phyloP scores from a whole-genome alignment of 1,140 invertebrate species.

The Dendroctonus ponderosae region DNA sequence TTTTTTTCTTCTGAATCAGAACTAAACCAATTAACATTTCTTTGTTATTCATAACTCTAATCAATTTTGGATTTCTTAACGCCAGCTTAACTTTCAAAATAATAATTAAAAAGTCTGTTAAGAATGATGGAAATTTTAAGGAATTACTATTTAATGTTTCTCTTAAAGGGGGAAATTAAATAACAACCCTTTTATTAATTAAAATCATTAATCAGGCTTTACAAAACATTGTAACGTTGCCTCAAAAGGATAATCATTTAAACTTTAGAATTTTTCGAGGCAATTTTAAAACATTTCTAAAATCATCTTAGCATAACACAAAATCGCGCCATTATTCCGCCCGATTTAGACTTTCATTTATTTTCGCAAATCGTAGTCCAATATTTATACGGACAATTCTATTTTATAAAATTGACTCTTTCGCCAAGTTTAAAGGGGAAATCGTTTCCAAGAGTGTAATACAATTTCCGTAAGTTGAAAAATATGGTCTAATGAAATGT shows the following conservation, averaged over 20 bases:
- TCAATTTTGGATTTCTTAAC: no score
- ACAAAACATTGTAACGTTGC: slow-evolving; percentile 1
- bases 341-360: slow-evolving; percentile 18
- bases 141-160: no score
- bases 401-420: slow-evolving; percentile 22
- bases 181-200: slow-evolving; percentile 4
- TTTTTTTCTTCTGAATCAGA: no score
- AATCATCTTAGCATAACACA: slow-evolving; percentile 13
- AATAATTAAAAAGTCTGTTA: no score
- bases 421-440: slow-evolving; percentile 8
- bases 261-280: slow-evolving; percentile 2
- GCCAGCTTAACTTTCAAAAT: no score
- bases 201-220: slow-evolving; percentile 1
- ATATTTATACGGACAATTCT: slow-evolving; percentile 23
- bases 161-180: no score
- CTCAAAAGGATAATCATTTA: slow-evolving; percentile 8
- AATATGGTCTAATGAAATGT: slow-evolving; percentile 16
- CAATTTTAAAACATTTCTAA: slow-evolving; percentile 16
- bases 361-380: slow-evolving; percentile 15
- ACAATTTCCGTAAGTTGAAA: slow-evolving; percentile 11
- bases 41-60: no score
- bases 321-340: slow-evolving; percentile 11
- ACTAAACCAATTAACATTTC: no score
- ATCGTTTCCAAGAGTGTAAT: slow-evolving; percentile 4
- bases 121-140: no score